Base-by-base conservation (phyloP, 1,140 invertebrate species). In the Drosophila melanica region DNA sequence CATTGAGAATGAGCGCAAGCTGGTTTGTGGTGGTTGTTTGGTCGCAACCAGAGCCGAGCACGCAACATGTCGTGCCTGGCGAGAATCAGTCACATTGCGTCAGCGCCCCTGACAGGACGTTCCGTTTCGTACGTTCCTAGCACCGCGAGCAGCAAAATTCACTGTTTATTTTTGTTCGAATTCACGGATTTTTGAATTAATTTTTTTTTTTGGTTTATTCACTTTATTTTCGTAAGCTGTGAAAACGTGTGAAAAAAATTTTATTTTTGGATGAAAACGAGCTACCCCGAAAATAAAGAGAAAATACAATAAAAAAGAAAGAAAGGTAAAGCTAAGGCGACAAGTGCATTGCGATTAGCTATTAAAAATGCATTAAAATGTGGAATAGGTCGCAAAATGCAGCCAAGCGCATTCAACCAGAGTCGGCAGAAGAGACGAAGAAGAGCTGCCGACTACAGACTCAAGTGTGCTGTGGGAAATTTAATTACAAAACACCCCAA, bases 81-180 rank as follows among this genome's bases (percentile, higher is more conserved):
- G 3, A 60, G 72, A 82, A 76, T 86, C 79, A 86, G 84, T 86
- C 79, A 79, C 71, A 79, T 73, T 69, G 27, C 84, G 71, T 76
- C 82, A 60, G 60, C 53, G 48, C 12, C 37, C 27, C 30, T 73
- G 67, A 69, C 57, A 78, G 70, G 64, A 85, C 81, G 51, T 54
- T 42, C 0, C n/a, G 35, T 57, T 58, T 16, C 50, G 41, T 35
- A 27, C 42, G 47, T 58, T 68, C 27, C 27, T 23, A 14, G 23
- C 9, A 67, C 42, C 58, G 63, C 57, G 57, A 48, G 18, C 57
- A 9, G 57, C 14, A 11, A 16, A 57, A 63, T 63, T 64, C 18
- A 37, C 23, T 23, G 35, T 27, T 45, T 48, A 14, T 59, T 50
- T 53, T 59, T 12, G 23, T 50, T 45, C 39, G 20, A 42, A 27